Conservation (phyloP, 2,113 vertebrate genomes). For the Microcebus tavaratra region DNA sequence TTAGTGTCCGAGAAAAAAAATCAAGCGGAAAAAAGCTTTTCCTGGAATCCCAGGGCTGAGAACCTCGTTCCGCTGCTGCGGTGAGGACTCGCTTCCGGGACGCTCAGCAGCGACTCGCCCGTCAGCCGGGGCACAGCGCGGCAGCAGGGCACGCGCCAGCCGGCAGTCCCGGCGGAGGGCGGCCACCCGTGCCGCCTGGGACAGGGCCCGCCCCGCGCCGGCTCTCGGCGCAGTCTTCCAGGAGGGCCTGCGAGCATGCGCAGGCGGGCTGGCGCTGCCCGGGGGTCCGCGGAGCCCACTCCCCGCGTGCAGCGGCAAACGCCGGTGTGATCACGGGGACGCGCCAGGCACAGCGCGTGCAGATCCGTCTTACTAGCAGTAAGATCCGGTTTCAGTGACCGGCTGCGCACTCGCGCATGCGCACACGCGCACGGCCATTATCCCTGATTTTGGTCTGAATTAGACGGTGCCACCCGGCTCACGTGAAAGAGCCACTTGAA, state of each 20-base stretch:
- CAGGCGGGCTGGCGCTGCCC: background rate
- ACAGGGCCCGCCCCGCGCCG: background rate
- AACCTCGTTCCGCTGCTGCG: too few relatives aligned
- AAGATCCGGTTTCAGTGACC: background rate
- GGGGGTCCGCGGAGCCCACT: background rate
- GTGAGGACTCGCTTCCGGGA: too few relatives aligned
- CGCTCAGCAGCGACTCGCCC: background rate
- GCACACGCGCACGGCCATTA: background rate
- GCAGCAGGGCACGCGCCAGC: too few relatives aligned
- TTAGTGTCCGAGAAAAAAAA: background rate
- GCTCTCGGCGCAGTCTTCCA: background rate
- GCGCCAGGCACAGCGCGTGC: background rate
- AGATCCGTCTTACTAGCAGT: background rate
- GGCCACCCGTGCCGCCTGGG: accelerated
- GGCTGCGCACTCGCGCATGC: too few relatives aligned
- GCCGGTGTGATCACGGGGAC: background rate
- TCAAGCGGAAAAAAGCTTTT: background rate
- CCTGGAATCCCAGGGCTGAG: background rate
- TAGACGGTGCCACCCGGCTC: background rate
- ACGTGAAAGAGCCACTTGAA: background rate
- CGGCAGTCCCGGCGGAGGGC: accelerated
- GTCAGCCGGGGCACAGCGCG: too few relatives aligned
- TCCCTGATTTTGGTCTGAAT: background rate
- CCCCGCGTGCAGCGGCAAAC: background rate
- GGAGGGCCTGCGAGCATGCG: accelerated